Evolutionary conservation across 1,140 invertebrate species (phyloP), one percentile per base, ranked within the genome.

Genomic region (Druon quercuslanigerum): DNA sequence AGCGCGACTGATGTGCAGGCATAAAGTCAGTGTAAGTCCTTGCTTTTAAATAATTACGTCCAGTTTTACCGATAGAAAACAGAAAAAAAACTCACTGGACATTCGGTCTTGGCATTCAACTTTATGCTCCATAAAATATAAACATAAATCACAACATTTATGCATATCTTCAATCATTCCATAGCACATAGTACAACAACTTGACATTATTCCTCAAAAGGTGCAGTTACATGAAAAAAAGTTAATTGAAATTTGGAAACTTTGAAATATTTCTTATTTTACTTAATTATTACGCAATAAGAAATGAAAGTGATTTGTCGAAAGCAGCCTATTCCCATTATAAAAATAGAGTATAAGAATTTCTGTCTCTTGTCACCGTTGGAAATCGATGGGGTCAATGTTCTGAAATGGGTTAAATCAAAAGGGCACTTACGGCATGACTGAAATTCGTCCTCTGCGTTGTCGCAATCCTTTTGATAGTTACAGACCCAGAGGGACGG

Each of bases 361-460:
- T 46, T 11, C 2, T 46, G 40, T 46, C 11, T 46, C 9, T 46
- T 1, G 7, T 46, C 9, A 46, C 9, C 9, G 9, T 46, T 46
- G 9, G 9, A 46, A 46, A 46, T 11, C 40, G 7, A 46, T 46
- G 40, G 9, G 40, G 40, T 9, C 40, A 46, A 9, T 46, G 8
- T 11, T 46, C 40, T 46, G 40, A 11, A 46, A 46, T 46, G 9
- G 40, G 40, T n/a, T 14, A 19, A 71, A 56, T 76, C 25, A 20
- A 73, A 71, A 75, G 71, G 19, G 80, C 92, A 96, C 96, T 96
- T 93, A 97, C 96, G 94, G 91, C 96, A 97, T 17, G 94, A 94
- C 85, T 97, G 96, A 89, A 96, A 95, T 89, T 98, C 97, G 89
- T 98, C 97, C 89, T 97, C 96, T 50, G 94, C 96, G 84, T 95